Conservation (phyloP, 2,113 vertebrate genomes). For the Epinephelus lanceolatus region DNA sequence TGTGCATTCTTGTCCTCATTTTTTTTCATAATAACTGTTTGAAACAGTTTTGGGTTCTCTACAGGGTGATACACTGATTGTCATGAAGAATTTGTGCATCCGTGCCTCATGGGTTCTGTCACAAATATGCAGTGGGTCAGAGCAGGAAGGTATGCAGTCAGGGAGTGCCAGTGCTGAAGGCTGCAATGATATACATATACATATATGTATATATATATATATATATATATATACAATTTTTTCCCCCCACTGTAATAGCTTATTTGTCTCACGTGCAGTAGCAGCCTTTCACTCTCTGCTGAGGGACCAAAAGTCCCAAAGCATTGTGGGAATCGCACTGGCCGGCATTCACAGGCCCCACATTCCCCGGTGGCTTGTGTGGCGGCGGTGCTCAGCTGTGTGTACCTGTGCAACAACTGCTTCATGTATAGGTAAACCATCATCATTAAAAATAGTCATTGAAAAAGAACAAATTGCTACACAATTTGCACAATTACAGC, state of each 20-base stretch:
- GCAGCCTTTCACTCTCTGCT: conserved; percentile 31
- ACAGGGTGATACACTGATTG: conserved; percentile 36
- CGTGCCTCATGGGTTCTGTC: conserved; percentile 52
- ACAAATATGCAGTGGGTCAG: conserved; percentile 54
- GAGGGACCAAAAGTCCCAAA: conserved; percentile 40
- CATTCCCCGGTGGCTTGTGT: conserved; percentile 52
- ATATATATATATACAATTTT: not conserved
- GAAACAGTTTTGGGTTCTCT: conserved; percentile 38
- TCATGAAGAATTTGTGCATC: conserved; percentile 38
- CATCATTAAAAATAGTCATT: conserved; percentile 45
- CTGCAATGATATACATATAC: not conserved
- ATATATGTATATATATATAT: not conserved
- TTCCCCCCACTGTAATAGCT: not conserved
- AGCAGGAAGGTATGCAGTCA: conserved; percentile 22
- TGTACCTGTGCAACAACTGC: conserved; percentile 36
- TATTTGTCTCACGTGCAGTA: conserved; percentile 19
- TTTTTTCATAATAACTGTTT: conserved; percentile 14
- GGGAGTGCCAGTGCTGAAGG: not conserved
- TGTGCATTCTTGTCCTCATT: conserved; percentile 46
- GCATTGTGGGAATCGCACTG: conserved; percentile 47
- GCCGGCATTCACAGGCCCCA: conserved; percentile 43
- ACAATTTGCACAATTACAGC: conserved; percentile 44
- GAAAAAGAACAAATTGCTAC: conserved; percentile 50
- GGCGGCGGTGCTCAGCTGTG: conserved; percentile 56
- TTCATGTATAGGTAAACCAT: conserved; percentile 46